Conservation (phyloP, 2,113 vertebrate species). For the Sinocyclocheilus maitianheensis region DNA sequence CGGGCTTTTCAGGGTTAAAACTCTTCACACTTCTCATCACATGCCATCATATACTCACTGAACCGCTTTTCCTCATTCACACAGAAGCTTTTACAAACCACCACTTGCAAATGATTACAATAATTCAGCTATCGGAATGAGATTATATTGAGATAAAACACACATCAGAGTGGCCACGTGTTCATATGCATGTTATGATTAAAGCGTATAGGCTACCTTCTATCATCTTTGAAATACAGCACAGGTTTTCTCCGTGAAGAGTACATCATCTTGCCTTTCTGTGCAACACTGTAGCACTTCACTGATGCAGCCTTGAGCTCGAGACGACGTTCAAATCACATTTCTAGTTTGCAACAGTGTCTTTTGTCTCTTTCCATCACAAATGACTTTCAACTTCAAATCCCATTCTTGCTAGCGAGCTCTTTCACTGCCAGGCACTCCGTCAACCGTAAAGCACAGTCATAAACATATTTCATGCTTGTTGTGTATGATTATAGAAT, state of each 20-base stretch:
- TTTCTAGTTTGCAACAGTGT: neutral
- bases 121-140: neutral
- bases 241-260: conserved; percentile 83
- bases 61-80: neutral
- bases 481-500: neutral
- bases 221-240: conserved; percentile 82
- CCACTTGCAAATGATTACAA: neutral
- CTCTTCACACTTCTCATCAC: conserved; percentile 5
- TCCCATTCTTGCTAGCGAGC: neutral
- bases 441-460: neutral
- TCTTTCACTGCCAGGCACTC: neutral
- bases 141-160: neutral
- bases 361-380: conserved; percentile 8
- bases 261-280: conserved; percentile 79
- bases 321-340: neutral
- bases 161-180: neutral
- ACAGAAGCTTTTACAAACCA: neutral
- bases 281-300: neutral
- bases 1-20: neutral
- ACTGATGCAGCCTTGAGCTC: neutral
- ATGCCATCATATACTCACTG: conserved; percentile 63
- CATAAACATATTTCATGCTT: neutral
- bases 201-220: conserved; percentile 69
- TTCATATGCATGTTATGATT: neutral
- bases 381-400: neutral